A percentile compares a stretch with the other conserved stretches of the same genome.
These are phyloP conservation scores for Rotaria sp. DNA, from an alignment of 2,888 invertebrate species.

Conservation along the genomic window DNA sequence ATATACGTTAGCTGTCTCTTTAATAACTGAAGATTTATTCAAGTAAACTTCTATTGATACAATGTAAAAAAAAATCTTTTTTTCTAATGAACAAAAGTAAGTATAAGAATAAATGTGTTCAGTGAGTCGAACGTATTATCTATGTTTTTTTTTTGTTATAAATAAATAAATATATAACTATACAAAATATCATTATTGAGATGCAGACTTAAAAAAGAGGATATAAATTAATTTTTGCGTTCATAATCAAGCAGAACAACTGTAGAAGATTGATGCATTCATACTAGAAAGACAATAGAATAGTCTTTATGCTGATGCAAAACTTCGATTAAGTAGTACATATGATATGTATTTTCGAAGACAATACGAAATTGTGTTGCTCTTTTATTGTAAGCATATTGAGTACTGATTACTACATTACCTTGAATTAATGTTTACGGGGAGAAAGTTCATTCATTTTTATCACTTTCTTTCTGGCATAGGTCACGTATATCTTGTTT, in stretches of 20 bases:
- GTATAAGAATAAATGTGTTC: neutral
- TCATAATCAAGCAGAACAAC: neutral
- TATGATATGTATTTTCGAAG: constrained; percentile 36
- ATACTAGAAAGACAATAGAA: neutral
- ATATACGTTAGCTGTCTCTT: neutral
- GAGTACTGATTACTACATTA: constrained; percentile 29
- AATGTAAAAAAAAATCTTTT: neutral
- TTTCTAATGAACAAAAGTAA: neutral
- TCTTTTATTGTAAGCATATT: constrained; percentile 33
- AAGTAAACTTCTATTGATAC: neutral
- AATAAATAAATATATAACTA: neutral
- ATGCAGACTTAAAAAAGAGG: neutral
- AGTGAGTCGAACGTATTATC: neutral
- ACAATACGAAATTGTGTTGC: constrained; percentile 33
- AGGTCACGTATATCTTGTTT: constrained; percentile 33
- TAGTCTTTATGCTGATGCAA: neutral
- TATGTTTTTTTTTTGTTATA: neutral
- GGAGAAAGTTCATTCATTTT: constrained; percentile 30
- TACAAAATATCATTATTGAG: no score
- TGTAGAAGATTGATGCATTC: neutral
- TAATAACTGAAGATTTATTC: neutral
- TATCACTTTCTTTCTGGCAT: constrained; percentile 34
- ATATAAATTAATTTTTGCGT: neutral
- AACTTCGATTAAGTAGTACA: neutral
- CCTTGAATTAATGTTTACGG: constrained; percentile 18